Evolutionary conservation across 2,888 invertebrate species (phyloP).

Genomic region (Entomobrya multifasciata): DNA sequence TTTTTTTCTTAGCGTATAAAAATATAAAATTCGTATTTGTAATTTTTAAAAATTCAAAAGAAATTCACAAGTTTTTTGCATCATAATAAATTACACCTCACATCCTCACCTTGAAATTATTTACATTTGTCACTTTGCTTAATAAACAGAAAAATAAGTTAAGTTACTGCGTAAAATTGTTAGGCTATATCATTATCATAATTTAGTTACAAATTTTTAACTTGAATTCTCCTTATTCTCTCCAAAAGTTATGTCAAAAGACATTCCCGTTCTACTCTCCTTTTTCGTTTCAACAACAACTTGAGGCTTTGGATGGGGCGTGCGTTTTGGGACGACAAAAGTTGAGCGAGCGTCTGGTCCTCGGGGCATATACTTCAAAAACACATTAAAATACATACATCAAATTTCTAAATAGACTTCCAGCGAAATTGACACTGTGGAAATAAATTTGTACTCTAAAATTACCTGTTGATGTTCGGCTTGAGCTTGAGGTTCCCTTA

Average conservation of each 20-base stretch:
- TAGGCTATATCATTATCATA: too few relatives aligned
- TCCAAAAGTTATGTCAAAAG: constrained; percentile 44
- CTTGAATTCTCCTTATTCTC: constrained; percentile 44
- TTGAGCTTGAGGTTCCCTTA: too few relatives aligned
- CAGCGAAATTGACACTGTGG: neutral
- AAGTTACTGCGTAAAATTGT: too few relatives aligned
- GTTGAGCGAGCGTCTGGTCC: constrained; percentile 18
- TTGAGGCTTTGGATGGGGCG: neutral
- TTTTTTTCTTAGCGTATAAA: too few relatives aligned
- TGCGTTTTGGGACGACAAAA: constrained; percentile 19
- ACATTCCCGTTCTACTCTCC: constrained; percentile 44
- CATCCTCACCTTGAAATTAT: too few relatives aligned
- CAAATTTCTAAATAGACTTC: constrained; percentile 12
- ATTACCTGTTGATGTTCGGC: neutral
- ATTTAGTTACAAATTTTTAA: neutral
- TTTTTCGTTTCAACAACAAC: constrained; percentile 3
- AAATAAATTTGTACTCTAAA: neutral
- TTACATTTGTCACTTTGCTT: too few relatives aligned
- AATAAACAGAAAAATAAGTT: too few relatives aligned
- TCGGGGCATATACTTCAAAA: neutral
- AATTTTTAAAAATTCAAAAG: too few relatives aligned
- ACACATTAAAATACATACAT: neutral
- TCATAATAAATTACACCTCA: too few relatives aligned
- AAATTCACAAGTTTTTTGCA: too few relatives aligned
- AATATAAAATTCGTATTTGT: too few relatives aligned